phyloP scores from a whole-genome alignment of 2,888 invertebrate genomes.

The Chrysina gloriosa region DNA sequence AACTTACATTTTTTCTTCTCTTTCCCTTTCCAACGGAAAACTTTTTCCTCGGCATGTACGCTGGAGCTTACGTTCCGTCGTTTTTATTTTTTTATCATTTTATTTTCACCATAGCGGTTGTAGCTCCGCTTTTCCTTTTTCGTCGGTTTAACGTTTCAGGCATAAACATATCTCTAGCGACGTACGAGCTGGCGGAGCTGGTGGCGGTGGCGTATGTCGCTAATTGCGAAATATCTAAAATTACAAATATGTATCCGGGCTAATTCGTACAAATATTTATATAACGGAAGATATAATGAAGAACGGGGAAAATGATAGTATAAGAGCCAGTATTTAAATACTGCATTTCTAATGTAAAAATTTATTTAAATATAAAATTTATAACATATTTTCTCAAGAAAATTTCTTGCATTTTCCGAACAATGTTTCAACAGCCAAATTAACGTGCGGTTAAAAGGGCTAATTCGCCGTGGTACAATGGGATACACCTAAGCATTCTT shows the following conservation, averaged over 20 bases:
- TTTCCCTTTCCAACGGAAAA: conserved; percentile 54
- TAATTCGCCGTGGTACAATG: too few relatives aligned
- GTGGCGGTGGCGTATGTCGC: not conserved
- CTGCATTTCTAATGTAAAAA: too few relatives aligned
- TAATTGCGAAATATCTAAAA: conserved; percentile 6
- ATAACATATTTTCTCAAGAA: too few relatives aligned
- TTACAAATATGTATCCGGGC: conserved; percentile 37
- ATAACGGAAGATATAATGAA: too few relatives aligned
- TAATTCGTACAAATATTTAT: conserved; percentile 45
- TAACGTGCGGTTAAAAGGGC: too few relatives aligned
- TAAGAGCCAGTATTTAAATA: too few relatives aligned
- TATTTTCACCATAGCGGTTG: conserved; percentile 21
- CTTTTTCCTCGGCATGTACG: conserved; percentile 51
- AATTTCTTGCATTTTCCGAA: too few relatives aligned
- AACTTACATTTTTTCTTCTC: conserved; percentile 60
- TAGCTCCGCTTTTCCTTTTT: conserved; percentile 18
- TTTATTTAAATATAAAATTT: too few relatives aligned
- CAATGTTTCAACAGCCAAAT: too few relatives aligned
- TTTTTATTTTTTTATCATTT: not conserved
- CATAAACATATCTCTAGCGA: conserved; percentile 20
- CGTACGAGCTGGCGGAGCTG: not conserved
- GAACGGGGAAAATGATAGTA: too few relatives aligned
- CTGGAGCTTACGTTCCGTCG: conserved; percentile 20
- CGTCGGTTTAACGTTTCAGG: conserved; percentile 7
- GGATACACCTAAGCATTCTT: too few relatives aligned